These are phyloP conservation scores for Hiodon alosoides DNA, from an alignment of 2,113 vertebrate species.

Conservation along the genomic window DNA sequence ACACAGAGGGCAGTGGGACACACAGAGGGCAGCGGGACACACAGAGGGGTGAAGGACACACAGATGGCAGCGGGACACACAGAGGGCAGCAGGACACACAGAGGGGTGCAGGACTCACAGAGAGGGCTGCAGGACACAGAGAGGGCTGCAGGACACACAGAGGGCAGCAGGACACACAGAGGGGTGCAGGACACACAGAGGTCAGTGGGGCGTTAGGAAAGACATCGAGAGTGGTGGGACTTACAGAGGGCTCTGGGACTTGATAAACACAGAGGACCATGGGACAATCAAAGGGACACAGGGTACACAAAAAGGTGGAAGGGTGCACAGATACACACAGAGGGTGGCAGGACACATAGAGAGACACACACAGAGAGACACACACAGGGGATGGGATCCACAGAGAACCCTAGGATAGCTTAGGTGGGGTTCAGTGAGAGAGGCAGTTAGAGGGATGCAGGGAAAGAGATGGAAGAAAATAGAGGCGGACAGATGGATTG, in stretches of 20 bases:
- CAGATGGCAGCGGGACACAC: neutral
- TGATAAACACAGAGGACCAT: neutral
- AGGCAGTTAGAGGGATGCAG: neutral
- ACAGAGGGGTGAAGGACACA: slow-evolving; percentile 12
- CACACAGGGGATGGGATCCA: slow-evolving; percentile 16
- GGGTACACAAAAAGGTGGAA: neutral
- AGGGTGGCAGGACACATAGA: neutral
- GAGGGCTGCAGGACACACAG: neutral
- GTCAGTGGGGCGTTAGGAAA: neutral
- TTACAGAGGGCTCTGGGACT: neutral
- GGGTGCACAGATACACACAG: too few relatives aligned
- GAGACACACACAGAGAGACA: slow-evolving; percentile 33
- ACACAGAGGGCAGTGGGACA: slow-evolving; percentile 24
- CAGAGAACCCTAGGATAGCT: neutral
- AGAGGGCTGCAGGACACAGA: slow-evolving; percentile 12
- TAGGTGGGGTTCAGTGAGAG: neutral
- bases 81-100: slow-evolving; percentile 24
- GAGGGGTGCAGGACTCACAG: neutral
- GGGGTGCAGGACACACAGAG: neutral
- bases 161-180: slow-evolving; percentile 25
- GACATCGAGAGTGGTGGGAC: neutral
- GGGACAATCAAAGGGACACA: neutral
- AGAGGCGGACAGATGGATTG: slow-evolving; percentile 60
- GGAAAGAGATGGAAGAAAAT: slow-evolving; percentile 44
- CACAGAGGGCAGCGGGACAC: neutral